phyloP scores from a whole-genome alignment of 2,113 vertebrate species.

The Heloderma charlesbogerti region DNA sequence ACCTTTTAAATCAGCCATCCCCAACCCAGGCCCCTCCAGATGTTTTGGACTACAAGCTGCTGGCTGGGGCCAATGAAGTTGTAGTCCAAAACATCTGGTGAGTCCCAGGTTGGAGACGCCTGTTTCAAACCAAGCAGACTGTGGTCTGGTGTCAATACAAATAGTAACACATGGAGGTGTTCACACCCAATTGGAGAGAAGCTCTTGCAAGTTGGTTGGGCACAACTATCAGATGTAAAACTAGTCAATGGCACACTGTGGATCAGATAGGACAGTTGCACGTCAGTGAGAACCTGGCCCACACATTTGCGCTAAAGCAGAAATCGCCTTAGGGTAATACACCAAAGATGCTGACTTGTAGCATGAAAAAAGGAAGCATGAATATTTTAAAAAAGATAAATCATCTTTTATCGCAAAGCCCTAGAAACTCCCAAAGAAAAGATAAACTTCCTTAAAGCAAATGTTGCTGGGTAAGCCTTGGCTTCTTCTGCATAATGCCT shows the following conservation, averaged over 20 bases:
- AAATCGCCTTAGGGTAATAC: background rate
- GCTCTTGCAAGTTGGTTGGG: background rate
- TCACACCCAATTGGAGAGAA: background rate
- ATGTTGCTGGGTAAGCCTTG: slow-evolving; percentile 9
- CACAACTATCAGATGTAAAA: background rate
- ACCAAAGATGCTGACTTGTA: background rate
- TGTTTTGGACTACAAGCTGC: background rate
- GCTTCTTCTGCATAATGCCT: background rate
- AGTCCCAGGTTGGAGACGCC: background rate
- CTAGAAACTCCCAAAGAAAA: background rate
- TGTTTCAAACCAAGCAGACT: background rate
- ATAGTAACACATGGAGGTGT: background rate
- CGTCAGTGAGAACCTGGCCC: background rate
- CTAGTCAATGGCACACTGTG: background rate
- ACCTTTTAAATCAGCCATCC: background rate
- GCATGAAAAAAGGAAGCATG: background rate
- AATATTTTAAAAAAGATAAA: slow-evolving; percentile 4
- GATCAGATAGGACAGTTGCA: background rate
- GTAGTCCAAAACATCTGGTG: background rate
- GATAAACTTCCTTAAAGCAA: background rate
- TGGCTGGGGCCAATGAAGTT: background rate
- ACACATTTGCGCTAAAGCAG: background rate
- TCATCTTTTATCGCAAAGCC: background rate
- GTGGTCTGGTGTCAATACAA: background rate
- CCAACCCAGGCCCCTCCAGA: background rate